These are phyloP conservation scores for Bruchidius siliquastri DNA, from an alignment of 2,888 invertebrate species.

Conservation along the genomic window DNA sequence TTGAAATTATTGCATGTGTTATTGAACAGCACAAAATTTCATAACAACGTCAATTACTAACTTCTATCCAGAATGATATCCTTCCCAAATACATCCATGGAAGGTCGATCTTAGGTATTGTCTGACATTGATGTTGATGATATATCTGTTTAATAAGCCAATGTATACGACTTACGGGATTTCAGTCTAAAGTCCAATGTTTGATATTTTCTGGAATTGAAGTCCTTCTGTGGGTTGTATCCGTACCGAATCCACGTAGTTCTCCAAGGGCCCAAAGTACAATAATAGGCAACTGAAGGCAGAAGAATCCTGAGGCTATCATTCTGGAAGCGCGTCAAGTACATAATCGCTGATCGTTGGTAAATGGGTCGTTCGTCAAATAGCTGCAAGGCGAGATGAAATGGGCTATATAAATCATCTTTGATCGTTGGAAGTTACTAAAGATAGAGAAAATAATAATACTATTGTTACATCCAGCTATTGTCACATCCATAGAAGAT, in stretches of 20 bases:
- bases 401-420: constrained; percentile 10
- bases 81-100: too few species aligned
- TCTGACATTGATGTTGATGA: too few species aligned
- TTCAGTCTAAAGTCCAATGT: constrained; percentile 71
- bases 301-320: constrained; percentile 71
- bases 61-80: too few species aligned
- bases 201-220: constrained; percentile 77
- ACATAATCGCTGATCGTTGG: constrained; percentile 73
- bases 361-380: constrained; percentile 88
- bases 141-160: too few species aligned
- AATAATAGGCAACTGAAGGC: constrained; percentile 81
- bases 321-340: constrained; percentile 56
- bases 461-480: too few species aligned
- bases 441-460: too few species aligned
- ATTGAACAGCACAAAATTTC: too few species aligned
- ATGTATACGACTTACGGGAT: background rate
- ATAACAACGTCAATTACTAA: too few species aligned
- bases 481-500: too few species aligned
- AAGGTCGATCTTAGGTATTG: too few species aligned
- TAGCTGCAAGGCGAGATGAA: constrained; percentile 45
- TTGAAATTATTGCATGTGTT: too few species aligned
- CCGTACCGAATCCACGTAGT: constrained; percentile 85
- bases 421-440: too few species aligned
- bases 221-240: constrained; percentile 84
- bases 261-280: constrained; percentile 88